These are phyloP conservation scores for Recurvirostra avosetta DNA, from an alignment of 2,113 vertebrate genomes.

Conservation along the genomic window DNA sequence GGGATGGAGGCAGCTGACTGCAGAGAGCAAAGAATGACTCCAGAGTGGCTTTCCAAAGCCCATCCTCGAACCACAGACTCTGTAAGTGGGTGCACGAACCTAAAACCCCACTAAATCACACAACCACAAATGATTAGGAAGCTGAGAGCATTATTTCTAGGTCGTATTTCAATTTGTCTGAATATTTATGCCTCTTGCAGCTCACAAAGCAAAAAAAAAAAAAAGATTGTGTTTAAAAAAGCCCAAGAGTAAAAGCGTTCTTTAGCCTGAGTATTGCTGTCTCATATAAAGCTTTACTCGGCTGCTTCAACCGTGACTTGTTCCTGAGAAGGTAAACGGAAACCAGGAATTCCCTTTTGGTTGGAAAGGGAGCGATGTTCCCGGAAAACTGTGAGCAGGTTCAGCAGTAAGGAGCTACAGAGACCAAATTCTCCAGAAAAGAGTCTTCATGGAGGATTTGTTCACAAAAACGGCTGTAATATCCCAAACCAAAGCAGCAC, in stretches of 20 bases:
- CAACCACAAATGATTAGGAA: background rate
- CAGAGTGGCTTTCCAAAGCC: background rate
- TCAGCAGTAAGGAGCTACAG: background rate
- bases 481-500: background rate
- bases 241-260: background rate
- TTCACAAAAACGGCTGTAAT: background rate
- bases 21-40: background rate
- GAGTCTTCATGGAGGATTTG: background rate
- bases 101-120: background rate
- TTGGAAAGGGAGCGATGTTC: background rate
- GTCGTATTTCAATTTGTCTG: background rate
- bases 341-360: background rate
- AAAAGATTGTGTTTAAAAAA: background rate
- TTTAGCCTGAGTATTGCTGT: background rate
- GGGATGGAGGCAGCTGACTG: background rate
- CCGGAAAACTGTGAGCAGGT: background rate
- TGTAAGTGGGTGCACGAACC: background rate
- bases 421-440: background rate
- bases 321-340: background rate
- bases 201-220: background rate
- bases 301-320: background rate
- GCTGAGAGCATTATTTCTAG: background rate
- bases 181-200: background rate
- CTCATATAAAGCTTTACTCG: rapidly evolving
- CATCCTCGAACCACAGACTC: background rate